A percentile compares a stretch with the other conserved stretches of the same genome.
Evolutionary conservation across 2,113 vertebrate species (phyloP).

Genomic region (Globicephala melas): DNA sequence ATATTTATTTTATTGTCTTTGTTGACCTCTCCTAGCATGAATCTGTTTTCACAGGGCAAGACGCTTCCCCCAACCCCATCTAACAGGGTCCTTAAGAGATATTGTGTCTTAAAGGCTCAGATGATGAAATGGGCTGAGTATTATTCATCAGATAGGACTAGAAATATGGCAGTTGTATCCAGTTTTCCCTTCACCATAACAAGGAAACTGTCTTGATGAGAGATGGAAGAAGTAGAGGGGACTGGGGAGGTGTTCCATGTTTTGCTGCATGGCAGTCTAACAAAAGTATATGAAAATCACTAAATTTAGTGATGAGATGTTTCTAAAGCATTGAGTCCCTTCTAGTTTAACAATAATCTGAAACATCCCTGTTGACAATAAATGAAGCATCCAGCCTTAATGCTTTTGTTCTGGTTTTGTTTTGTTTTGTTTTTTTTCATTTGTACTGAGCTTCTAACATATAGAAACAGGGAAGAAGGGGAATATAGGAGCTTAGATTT

Average conservation of each 20-base stretch:
- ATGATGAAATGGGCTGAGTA: background rate
- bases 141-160: background rate
- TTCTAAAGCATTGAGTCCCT: background rate
- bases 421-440: background rate
- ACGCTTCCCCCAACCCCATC: background rate
- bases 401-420: background rate
- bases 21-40: background rate
- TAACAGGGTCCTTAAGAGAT: background rate
- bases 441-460: background rate
- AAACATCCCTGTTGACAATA: slow-evolving; percentile 23
- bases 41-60: background rate
- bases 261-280: background rate
- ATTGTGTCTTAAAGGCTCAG: background rate
- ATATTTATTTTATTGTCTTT: background rate
- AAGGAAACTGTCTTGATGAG: background rate
- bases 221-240: background rate
- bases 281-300: background rate
- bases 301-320: background rate
- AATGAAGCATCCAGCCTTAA: background rate
- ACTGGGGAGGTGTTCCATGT: background rate
- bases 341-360: background rate
- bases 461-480: background rate
- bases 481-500: background rate
- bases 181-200: background rate
- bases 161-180: background rate